Conservation (phyloP, 1,140 invertebrate genomes). For the Planococcus citri region DNA sequence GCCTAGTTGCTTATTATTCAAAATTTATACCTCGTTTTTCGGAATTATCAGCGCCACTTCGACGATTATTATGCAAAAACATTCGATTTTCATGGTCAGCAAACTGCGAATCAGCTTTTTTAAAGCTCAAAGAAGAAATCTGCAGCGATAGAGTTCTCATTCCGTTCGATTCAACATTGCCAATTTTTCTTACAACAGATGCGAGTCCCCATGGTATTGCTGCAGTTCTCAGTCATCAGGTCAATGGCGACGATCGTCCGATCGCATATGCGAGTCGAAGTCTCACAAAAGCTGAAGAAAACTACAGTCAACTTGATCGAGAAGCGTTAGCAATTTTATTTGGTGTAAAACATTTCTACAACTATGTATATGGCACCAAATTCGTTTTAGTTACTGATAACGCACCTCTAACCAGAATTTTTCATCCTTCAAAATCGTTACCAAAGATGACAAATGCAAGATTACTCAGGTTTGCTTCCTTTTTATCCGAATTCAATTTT, state of each 20-base stretch:
- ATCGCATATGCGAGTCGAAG: conserved; percentile 36
- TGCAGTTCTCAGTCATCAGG: conserved; percentile 35
- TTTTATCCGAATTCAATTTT: conserved; percentile 33
- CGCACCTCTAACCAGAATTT: conserved; percentile 34
- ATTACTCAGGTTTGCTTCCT: conserved; percentile 31
- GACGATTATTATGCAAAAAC: conserved; percentile 24
- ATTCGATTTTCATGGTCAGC: conserved; percentile 26
- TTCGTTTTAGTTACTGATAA: conserved; percentile 24
- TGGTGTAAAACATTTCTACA: conserved; percentile 34
- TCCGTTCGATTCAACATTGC: conserved; percentile 33
- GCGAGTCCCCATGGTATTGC: conserved; percentile 38
- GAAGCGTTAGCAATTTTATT: conserved; percentile 36
- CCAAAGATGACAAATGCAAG: conserved; percentile 30
- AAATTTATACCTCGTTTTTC: conserved; percentile 30
- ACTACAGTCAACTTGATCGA: conserved; percentile 38
- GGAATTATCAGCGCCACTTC: conserved; percentile 23
- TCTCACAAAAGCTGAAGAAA: conserved; percentile 34
- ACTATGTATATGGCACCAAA: conserved; percentile 25
- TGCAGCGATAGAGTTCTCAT: conserved; percentile 26
- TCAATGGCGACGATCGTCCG: conserved; percentile 31
- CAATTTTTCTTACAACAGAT: conserved; percentile 37
- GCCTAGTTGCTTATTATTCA: conserved; percentile 31
- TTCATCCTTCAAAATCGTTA: conserved; percentile 31
- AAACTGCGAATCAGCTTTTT: conserved; percentile 32
- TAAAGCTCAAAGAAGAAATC: conserved; percentile 33